These are phyloP conservation scores for Onchidella celtica DNA, from an alignment of 2,888 invertebrate species.

Conservation along the genomic window DNA sequence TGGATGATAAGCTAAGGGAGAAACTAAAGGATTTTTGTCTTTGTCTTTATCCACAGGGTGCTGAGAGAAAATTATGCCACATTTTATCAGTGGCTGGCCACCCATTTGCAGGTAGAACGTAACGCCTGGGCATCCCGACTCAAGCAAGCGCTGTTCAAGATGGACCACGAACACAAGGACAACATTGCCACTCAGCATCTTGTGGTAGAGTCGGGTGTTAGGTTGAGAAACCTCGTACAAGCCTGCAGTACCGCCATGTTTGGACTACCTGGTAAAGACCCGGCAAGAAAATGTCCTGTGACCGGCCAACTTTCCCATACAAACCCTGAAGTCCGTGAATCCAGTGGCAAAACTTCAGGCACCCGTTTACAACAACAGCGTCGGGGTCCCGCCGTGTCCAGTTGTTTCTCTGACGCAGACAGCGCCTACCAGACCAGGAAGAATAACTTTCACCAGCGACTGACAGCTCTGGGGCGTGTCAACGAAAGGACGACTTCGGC, in stretches of 20 bases:
- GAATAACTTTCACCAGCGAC: neutral
- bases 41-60: constrained; percentile 55
- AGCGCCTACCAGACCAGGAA: neutral
- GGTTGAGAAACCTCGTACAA: neutral
- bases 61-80: constrained; percentile 61
- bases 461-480: neutral
- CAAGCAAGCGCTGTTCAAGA: constrained; percentile 71
- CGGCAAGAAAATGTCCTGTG: no score
- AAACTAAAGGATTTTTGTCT: neutral
- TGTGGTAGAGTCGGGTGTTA: neutral
- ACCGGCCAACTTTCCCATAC: neutral
- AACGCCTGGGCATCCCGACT: constrained; percentile 74
- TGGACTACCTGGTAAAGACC: neutral
- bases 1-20: neutral
- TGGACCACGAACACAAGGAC: constrained; percentile 68
- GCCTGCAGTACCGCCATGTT: neutral
- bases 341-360: neutral
- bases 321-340: neutral
- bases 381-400: no score
- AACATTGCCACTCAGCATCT: constrained; percentile 57
- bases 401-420: no score
- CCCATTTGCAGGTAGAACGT: constrained; percentile 70
- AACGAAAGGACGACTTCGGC: neutral
- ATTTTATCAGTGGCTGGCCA: constrained; percentile 67
- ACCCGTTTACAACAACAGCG: neutral